phyloP scores from a whole-genome alignment of 1,140 invertebrate genomes.

The Neodiprion pinetum region DNA sequence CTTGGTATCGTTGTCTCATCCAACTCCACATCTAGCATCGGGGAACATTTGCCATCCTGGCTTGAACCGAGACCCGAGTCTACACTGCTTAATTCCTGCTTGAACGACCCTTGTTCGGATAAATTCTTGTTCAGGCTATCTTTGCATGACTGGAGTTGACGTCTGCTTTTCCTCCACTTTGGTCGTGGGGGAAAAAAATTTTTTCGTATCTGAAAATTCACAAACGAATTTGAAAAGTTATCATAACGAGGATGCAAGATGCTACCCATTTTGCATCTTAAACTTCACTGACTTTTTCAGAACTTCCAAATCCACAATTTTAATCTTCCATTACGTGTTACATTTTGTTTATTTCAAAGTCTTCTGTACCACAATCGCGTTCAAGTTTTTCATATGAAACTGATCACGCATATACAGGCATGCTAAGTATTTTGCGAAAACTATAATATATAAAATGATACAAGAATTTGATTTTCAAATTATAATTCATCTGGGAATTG shows the following conservation, averaged over 20 bases:
- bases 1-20: neutral
- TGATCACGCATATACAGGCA: no score
- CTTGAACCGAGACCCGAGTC: constrained; percentile 44
- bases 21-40: constrained; percentile 22
- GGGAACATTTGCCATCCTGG: constrained; percentile 30
- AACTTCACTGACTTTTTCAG: no score
- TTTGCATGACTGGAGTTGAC: constrained; percentile 27
- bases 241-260: neutral
- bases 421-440: no score
- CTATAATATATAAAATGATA: no score
- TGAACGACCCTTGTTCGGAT: constrained; percentile 17
- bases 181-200: constrained; percentile 70
- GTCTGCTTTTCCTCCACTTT: constrained; percentile 53
- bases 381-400: no score
- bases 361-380: no score
- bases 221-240: constrained; percentile 9
- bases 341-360: no score
- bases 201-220: constrained; percentile 66
- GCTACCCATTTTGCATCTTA: no score
- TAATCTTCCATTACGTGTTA: no score
- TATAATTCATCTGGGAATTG: no score
- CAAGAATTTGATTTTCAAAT: no score
- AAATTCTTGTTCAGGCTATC: neutral
- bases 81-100: constrained; percentile 28
- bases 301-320: no score